Percentiles rank a stretch among this genome's conserved stretches.
Conservation (phyloP, 2,888 invertebrate genomes). For the Phaedon cochleariae region DNA sequence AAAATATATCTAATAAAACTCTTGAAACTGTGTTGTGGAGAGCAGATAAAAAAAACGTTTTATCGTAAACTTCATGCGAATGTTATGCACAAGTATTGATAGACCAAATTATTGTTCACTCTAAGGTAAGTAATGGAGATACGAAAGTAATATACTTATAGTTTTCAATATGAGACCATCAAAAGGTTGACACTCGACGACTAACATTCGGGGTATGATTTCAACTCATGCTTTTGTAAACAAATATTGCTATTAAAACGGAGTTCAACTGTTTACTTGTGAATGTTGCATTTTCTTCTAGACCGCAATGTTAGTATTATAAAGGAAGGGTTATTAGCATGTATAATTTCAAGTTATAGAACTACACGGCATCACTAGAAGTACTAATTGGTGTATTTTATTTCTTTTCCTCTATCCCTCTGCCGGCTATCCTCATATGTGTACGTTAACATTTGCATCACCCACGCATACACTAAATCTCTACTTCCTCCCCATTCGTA, state of each 20-base stretch:
- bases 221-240: not conserved
- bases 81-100: no score
- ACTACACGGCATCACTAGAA: conserved; percentile 24
- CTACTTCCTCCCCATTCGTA: conserved; percentile 29
- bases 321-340: conserved; percentile 4
- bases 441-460: conserved; percentile 32
- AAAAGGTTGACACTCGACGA: no score
- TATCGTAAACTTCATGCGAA: no score
- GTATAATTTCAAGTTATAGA: conserved; percentile 41
- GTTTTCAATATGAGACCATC: no score
- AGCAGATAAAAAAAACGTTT: no score
- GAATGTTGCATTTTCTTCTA: not conserved
- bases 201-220: not conserved
- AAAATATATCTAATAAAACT: no score
- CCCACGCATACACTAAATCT: conserved; percentile 28
- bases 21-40: no score
- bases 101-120: no score
- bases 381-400: conserved; percentile 50
- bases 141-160: no score
- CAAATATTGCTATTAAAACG: not conserved
- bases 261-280: not conserved
- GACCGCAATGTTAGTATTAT: not conserved
- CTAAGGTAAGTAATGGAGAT: no score
- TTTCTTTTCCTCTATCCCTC: conserved; percentile 49
- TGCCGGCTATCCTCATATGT: conserved; percentile 39